Evolutionary conservation across 2,113 vertebrate genomes (phyloP).

Genomic region (Etia nguti): DNA sequence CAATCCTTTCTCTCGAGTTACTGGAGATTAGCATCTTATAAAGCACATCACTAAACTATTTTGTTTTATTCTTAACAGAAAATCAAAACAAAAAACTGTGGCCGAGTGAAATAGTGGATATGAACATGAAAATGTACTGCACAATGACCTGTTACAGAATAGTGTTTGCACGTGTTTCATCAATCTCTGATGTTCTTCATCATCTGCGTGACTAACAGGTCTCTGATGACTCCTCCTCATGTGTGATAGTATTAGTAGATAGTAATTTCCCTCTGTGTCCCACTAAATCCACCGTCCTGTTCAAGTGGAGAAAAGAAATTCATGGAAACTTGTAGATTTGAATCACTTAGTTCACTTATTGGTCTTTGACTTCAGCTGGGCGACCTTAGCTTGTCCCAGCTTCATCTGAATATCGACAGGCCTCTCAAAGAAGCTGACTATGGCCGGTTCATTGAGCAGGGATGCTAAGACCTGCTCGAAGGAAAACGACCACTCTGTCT

Average conservation of each 20-base stretch:
- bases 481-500: slow-evolving; percentile 89
- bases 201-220: background rate
- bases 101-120: background rate
- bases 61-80: background rate
- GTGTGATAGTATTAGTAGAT: background rate
- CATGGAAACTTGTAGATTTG: slow-evolving; percentile 6
- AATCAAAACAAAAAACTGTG: background rate
- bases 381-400: slow-evolving; percentile 75
- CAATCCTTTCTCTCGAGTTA: background rate
- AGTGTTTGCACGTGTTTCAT: background rate
- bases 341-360: slow-evolving; percentile 42
- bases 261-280: background rate
- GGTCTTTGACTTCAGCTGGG: slow-evolving; percentile 80
- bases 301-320: background rate
- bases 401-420: slow-evolving; percentile 76
- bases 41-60: background rate
- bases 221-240: background rate
- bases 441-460: slow-evolving; percentile 86
- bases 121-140: background rate
- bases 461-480: slow-evolving; percentile 96
- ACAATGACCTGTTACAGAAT: background rate
- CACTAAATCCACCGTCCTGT: background rate
- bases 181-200: background rate
- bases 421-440: slow-evolving; percentile 92
- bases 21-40: background rate